These are phyloP conservation scores for Macrostomum lignano DNA, from an alignment of 1,140 invertebrate species.

Conservation along the genomic window DNA sequence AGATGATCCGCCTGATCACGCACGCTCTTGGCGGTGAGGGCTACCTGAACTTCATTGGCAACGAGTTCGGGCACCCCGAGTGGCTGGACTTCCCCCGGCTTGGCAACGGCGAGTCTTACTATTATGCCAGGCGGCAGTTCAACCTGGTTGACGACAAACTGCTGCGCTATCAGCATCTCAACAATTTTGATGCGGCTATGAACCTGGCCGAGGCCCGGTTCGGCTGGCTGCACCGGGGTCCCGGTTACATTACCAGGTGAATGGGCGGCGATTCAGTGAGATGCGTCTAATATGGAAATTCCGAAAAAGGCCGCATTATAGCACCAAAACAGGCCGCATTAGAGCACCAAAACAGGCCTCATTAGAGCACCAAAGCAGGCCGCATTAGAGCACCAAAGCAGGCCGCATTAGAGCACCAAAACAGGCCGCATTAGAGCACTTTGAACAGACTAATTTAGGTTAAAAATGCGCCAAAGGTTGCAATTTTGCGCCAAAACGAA, in stretches of 20 bases:
- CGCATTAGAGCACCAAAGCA: not conserved
- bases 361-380: not conserved
- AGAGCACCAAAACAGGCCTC: not conserved
- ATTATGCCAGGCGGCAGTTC: constrained; percentile 81
- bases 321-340: not conserved
- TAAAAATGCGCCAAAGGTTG: no score
- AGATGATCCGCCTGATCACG: constrained; percentile 76
- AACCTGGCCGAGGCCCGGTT: constrained; percentile 56
- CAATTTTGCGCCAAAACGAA: no score
- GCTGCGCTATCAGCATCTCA: constrained; percentile 66
- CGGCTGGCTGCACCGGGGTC: constrained; percentile 42
- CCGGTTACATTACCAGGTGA: not conserved
- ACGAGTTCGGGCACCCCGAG: constrained; percentile 97
- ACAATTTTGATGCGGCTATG: constrained; percentile 69
- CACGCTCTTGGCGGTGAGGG: constrained; percentile 74
- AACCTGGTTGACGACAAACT: constrained; percentile 57
- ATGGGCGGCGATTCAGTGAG: not conserved
- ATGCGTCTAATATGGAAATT: not conserved
- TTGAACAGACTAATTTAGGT: not conserved
- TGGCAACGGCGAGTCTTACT: constrained; percentile 79
- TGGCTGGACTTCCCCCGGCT: constrained; percentile 89
- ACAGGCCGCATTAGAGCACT: not conserved
- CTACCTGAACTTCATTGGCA: constrained; percentile 96
- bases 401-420: not conserved
- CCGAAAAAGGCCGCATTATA: not conserved